Percentiles rank a stretch among this genome's conserved stretches.
Conservation (phyloP, 1,140 invertebrate genomes). For the Eupeodes corollae region DNA sequence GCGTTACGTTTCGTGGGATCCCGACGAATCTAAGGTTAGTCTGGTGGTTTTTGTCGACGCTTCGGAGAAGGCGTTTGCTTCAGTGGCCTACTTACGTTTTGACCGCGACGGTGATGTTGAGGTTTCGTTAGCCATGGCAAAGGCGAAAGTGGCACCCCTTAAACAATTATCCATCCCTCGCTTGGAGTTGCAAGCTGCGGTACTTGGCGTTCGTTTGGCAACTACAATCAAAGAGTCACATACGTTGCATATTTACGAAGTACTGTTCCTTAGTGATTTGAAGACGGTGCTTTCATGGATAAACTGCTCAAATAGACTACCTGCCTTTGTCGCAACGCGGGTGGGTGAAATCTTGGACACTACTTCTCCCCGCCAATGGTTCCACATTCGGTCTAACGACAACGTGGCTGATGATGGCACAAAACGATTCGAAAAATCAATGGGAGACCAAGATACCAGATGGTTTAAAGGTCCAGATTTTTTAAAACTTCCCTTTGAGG, state of each 20-base stretch:
- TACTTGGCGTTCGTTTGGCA: slow-evolving; percentile 23
- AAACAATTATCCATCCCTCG: slow-evolving; percentile 27
- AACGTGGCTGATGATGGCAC: slow-evolving; percentile 24
- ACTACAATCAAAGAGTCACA: background rate
- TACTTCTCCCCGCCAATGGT: slow-evolving; percentile 13
- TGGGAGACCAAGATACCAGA: background rate
- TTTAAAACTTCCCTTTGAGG: background rate
- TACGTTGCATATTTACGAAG: background rate
- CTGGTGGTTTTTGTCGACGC: slow-evolving; percentile 10
- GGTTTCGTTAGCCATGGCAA: slow-evolving; percentile 6
- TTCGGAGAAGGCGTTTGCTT: slow-evolving; percentile 20
- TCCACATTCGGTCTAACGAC: slow-evolving; percentile 14
- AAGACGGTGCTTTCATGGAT: slow-evolving; percentile 1
- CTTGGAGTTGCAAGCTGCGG: slow-evolving; percentile 34
- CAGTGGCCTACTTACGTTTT: slow-evolving; percentile 15
- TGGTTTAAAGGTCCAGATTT: background rate
- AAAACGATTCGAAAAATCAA: background rate
- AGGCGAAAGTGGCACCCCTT: slow-evolving; percentile 26
- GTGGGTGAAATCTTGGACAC: slow-evolving; percentile 16
- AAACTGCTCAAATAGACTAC: background rate
- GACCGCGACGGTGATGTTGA: background rate
- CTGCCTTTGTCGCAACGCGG: slow-evolving; percentile 18
- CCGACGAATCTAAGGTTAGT: background rate
- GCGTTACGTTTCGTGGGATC: no score
- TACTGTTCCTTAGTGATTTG: background rate